Evolutionary conservation across 2,888 invertebrate species (phyloP).

Genomic region (Nasonia oneida): DNA sequence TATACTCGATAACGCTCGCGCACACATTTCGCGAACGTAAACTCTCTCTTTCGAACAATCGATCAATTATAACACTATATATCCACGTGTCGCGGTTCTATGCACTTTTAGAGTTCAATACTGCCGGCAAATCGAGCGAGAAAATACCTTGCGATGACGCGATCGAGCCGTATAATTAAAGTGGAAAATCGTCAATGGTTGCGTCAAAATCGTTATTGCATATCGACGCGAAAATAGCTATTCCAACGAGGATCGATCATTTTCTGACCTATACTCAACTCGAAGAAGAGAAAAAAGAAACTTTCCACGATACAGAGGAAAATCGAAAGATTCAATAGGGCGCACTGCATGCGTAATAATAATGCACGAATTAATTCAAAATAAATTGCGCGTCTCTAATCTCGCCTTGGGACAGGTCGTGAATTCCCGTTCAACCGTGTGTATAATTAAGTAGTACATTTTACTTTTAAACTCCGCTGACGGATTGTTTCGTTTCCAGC

Average conservation of each 20-base stretch:
- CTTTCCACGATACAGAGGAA: not conserved
- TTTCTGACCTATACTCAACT: not conserved
- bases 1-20: not conserved
- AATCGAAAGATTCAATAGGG: not conserved
- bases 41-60: not conserved
- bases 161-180: not conserved
- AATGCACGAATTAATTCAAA: not conserved
- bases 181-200: not conserved
- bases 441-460: not conserved
- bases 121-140: not conserved
- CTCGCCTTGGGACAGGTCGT: slow-evolving; percentile 28
- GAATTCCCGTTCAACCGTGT: slow-evolving; percentile 19
- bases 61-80: not conserved
- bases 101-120: slow-evolving; percentile 6
- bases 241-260: not conserved
- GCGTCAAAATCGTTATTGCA: not conserved
- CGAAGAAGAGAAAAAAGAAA: not conserved
- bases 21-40: not conserved
- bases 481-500: not conserved
- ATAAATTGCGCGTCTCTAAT: not conserved
- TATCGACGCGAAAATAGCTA: not conserved
- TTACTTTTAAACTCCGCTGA: not conserved
- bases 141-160: not conserved
- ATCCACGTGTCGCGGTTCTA: not conserved
- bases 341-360: not conserved